phyloP scores from a whole-genome alignment of 2,113 vertebrate species.

The human (Homo sapiens) region GRCh38 chr5:158378001-158378500 shows the following conservation, averaged over 20 bases:
- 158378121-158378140: not conserved
- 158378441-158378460: not conserved
- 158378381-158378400: not conserved
- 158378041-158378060: not conserved
- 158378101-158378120: conserved; percentile 29
- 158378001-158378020: not conserved
- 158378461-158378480: not conserved
- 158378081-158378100: not conserved
- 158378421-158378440: not conserved
- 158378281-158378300: conserved; percentile 7
- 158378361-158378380: not conserved
- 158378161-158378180: not conserved
- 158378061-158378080: not conserved
- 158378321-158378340: not conserved
- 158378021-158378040: not conserved
- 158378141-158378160: not conserved
- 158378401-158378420: not conserved
- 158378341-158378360: not conserved
- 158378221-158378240: not conserved
- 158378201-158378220: not conserved
- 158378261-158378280: not conserved
- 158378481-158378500: not conserved
- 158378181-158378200: not conserved
- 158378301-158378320: not conserved
- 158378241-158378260: not conserved